Conservation (phyloP, 2,113 vertebrate genomes). For the Mus pahari region DNA sequence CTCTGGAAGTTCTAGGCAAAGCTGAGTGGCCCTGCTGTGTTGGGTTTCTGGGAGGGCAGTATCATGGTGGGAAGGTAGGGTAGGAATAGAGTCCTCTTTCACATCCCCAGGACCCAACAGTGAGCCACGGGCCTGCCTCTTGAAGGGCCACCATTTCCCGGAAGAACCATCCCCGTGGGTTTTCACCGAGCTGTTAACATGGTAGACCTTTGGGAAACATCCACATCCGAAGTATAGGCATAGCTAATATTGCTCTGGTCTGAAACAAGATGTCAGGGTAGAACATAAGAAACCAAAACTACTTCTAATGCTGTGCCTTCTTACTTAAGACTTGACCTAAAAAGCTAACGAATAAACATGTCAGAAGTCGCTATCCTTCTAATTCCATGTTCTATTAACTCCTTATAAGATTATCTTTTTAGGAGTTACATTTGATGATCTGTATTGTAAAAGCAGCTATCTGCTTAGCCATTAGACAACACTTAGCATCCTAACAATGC, state of each 20-base stretch:
- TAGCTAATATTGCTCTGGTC: neutral
- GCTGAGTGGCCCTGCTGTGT: neutral
- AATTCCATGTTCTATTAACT: neutral
- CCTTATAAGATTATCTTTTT: neutral
- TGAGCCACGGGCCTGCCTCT: neutral
- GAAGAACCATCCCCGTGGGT: neutral
- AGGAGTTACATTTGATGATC: constrained; percentile 16
- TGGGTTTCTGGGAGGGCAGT: neutral
- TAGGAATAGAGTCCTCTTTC: too few relatives aligned
- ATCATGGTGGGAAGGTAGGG: neutral
- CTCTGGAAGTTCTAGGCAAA: neutral
- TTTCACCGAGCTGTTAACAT: neutral
- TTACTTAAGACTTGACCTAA: neutral
- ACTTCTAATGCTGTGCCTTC: neutral
- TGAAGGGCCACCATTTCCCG: too few relatives aligned
- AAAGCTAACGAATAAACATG: neutral
- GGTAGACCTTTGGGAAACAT: neutral
- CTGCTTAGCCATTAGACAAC: neutral
- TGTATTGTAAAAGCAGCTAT: neutral
- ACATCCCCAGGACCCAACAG: neutral
- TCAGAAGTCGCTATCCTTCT: neutral
- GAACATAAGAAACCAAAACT: neutral
- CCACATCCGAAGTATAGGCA: neutral
- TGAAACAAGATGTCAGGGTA: neutral
- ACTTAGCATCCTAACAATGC: neutral